These are phyloP conservation scores for Apostichopus californicus DNA, from an alignment of 35 echinoderm and acorn worm genomes.

Conservation along the genomic window DNA sequence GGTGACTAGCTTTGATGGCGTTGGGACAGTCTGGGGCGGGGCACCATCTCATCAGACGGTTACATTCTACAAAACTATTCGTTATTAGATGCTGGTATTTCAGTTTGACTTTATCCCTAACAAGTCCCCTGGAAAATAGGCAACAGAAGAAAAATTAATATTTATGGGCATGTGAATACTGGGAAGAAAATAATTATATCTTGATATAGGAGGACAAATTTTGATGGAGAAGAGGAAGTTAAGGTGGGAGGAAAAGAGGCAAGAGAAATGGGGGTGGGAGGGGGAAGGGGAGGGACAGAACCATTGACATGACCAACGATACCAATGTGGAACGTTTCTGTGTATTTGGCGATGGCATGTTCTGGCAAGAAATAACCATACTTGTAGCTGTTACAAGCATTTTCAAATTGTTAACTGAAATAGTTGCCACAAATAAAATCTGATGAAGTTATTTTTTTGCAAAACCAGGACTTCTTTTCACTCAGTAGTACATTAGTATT, in stretches of 20 bases:
- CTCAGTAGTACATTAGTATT: no score
- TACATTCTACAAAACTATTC: slow-evolving; percentile 99
- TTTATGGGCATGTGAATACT: neutral
- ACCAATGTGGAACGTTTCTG: no score
- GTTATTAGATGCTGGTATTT: slow-evolving; percentile 99
- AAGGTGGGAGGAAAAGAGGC: neutral
- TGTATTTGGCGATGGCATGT: no score
- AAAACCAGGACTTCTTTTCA: no score
- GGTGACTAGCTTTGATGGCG: slow-evolving; percentile 86
- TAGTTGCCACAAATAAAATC: no score
- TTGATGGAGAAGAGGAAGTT: neutral
- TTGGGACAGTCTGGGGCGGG: slow-evolving; percentile 98
- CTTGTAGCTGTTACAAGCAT: no score
- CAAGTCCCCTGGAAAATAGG: slow-evolving; percentile 76
- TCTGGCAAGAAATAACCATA: no score
- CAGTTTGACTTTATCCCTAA: slow-evolving; percentile 99
- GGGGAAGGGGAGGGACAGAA: neutral
- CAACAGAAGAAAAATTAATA: neutral
- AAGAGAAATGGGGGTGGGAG: neutral
- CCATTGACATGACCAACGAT: no score
- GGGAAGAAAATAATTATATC: neutral
- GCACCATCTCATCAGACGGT: slow-evolving; percentile 95
- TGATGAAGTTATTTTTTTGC: no score
- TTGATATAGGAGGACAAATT: neutral
- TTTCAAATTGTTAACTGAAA: no score